Evolutionary conservation across 2,113 vertebrate genomes (phyloP).

Genomic region (Jacana jacana): DNA sequence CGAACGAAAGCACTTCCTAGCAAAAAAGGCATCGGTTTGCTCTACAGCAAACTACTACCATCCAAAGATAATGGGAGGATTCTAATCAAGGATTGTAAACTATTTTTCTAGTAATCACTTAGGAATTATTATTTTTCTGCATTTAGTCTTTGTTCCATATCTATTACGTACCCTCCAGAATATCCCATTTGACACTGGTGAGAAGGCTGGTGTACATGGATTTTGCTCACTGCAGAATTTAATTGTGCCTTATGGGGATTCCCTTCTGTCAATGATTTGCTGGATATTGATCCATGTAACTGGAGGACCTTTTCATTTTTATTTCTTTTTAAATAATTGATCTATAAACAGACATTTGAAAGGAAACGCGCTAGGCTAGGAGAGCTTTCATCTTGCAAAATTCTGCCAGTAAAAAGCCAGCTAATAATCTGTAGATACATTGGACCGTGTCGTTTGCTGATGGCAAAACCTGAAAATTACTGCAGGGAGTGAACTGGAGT

Average conservation of each 20-base stretch:
- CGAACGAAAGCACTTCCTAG: not conserved
- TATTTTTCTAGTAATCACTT: not conserved
- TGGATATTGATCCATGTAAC: not conserved
- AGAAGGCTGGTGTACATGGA: not conserved
- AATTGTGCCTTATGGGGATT: constrained; percentile 52
- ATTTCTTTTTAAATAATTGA: not conserved
- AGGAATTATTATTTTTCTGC: not conserved
- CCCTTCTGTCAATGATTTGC: not conserved
- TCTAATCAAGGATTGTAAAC: not conserved
- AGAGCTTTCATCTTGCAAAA: not conserved
- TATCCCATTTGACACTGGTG: not conserved
- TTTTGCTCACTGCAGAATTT: not conserved
- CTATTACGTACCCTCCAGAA: not conserved
- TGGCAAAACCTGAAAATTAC: not conserved
- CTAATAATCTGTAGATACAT: not conserved
- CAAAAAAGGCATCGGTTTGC: not conserved
- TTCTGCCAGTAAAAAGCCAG: not conserved
- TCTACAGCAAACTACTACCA: not conserved
- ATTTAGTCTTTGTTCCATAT: not conserved
- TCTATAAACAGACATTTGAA: not conserved
- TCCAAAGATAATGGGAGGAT: not conserved
- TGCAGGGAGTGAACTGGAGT: not conserved
- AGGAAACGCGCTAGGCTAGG: not conserved
- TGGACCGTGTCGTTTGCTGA: not conserved
- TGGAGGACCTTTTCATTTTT: not conserved